Evolutionary conservation across 2,888 invertebrate genomes (phyloP).

Genomic region (Eupithecia exiguata): DNA sequence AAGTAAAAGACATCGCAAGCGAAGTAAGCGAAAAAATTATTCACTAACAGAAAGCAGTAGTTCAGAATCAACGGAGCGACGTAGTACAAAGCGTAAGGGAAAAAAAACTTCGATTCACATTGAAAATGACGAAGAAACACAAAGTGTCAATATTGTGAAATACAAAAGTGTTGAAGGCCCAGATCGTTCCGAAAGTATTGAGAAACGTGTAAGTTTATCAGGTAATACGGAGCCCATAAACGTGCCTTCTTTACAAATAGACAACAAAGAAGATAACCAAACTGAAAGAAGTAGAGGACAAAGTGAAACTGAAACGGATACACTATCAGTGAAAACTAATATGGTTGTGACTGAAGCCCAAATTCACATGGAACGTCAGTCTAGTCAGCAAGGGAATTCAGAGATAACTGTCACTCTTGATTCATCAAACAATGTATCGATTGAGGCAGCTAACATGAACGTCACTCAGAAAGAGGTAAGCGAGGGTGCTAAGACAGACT

Average conservation of each 20-base stretch:
- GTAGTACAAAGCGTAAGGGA: conserved; percentile 72
- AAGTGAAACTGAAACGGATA: conserved; percentile 80
- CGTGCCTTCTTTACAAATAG: conserved; percentile 54
- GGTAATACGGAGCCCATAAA: conserved; percentile 38
- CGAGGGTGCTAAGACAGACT: conserved; percentile 53
- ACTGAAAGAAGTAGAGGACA: conserved; percentile 61
- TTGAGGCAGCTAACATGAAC: conserved; percentile 71
- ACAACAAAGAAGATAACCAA: conserved; percentile 58
- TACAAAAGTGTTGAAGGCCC: conserved; percentile 63
- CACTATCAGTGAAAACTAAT: conserved; percentile 77
- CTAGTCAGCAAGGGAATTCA: conserved; percentile 72
- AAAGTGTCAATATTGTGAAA: conserved; percentile 78
- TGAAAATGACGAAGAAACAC: conserved; percentile 74
- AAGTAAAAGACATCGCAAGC: conserved; percentile 73
- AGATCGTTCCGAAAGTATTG: conserved; percentile 52
- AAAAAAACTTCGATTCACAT: conserved; percentile 80
- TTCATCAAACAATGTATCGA: conserved; percentile 76
- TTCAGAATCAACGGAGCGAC: conserved; percentile 74
- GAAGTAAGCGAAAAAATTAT: conserved; percentile 71
- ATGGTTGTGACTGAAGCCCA: conserved; percentile 81
- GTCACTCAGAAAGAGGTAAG: conserved; percentile 67
- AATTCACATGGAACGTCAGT: conserved; percentile 79
- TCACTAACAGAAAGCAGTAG: conserved; percentile 75
- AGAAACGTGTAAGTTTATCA: conserved; percentile 54
- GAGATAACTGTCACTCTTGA: conserved; percentile 76